A percentile compares a stretch with the other conserved stretches of the same genome.
phyloP scores from a whole-genome alignment of 2,113 vertebrate genomes.

The Lampris incognitus region DNA sequence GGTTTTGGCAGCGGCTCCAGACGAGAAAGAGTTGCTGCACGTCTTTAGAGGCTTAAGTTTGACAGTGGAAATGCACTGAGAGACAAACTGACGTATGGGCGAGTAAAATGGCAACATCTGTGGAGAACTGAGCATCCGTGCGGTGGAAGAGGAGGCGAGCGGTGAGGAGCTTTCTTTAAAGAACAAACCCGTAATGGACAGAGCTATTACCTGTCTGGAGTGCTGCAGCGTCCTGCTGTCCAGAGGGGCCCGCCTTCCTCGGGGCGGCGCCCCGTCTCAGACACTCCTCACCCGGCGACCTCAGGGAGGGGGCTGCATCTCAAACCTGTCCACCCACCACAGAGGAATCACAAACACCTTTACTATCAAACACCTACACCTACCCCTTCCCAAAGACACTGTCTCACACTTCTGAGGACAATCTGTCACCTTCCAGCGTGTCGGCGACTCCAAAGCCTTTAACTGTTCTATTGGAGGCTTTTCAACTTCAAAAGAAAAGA shows the following conservation, averaged over 20 bases:
- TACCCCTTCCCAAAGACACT: conserved; percentile 51
- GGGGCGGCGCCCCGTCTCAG: conserved; percentile 33
- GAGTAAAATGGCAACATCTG: conserved; percentile 6
- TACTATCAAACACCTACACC: conserved; percentile 58
- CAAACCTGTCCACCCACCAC: conserved; percentile 51
- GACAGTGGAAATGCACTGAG: conserved; percentile 33
- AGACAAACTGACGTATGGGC: conserved; percentile 29
- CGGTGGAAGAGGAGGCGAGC: conserved; percentile 14
- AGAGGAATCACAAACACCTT: conserved; percentile 35
- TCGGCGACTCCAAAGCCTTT: conserved; percentile 73
- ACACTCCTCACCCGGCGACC: conserved; percentile 12
- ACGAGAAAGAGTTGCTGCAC: conserved; percentile 38
- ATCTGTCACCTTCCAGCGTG: conserved; percentile 69
- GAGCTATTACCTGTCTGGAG: conserved; percentile 56
- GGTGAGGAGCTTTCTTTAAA: conserved; percentile 9
- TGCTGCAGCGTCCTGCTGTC: conserved; percentile 60
- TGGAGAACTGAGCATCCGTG: conserved; percentile 8
- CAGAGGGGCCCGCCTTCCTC: conserved; percentile 33
- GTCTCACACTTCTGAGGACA: conserved; percentile 76
- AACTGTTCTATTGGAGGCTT: conserved; percentile 75
- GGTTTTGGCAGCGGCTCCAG: conserved; percentile 39
- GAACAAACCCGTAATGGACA: conserved; percentile 29
- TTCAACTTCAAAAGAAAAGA: conserved; percentile 73
- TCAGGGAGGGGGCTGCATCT: conserved; percentile 28
- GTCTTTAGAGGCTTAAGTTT: conserved; percentile 32